phyloP scores from a whole-genome alignment of 2,888 invertebrate genomes.

The Alloplasta piceator region DNA sequence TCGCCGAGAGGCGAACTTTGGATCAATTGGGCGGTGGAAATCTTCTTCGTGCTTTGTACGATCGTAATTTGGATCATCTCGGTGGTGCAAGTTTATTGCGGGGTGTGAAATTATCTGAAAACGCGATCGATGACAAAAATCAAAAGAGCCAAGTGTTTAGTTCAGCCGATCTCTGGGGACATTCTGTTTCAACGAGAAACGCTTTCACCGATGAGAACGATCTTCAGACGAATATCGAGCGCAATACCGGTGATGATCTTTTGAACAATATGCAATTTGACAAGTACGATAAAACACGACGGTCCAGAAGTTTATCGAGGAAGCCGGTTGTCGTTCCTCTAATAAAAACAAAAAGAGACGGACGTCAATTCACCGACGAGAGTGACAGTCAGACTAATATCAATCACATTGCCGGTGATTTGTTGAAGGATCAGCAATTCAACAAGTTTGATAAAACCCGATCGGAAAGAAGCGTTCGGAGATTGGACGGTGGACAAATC shows the following conservation, averaged over 20 bases:
- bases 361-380: neutral
- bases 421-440: conserved; percentile 40
- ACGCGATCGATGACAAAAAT: conserved; percentile 37
- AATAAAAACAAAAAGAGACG: too few species aligned
- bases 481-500: neutral
- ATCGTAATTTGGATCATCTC: conserved; percentile 79
- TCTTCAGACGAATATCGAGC: conserved; percentile 69
- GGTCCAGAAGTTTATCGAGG: neutral
- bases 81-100: conserved; percentile 85
- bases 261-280: neutral
- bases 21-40: conserved; percentile 80
- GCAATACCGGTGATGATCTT: conserved; percentile 67
- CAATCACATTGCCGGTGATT: conserved; percentile 72
- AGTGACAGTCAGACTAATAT: conserved; percentile 60
- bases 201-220: conserved; percentile 71
- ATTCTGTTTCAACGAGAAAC: conserved; percentile 16
- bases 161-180: conserved; percentile 18
- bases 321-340: too few species aligned
- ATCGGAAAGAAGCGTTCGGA: neutral
- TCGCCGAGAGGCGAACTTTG: conserved; percentile 81
- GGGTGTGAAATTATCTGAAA: conserved; percentile 15
- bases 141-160: conserved; percentile 49
- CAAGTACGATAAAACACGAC: neutral
- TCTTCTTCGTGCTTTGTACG: conserved; percentile 79
- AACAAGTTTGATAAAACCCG: conserved; percentile 14